Evolutionary conservation across 2,797 vertebrate species (phyloP), one percentile per base, ranked within the genome.

Genomic region (Dicrostonyx torquatus): DNA sequence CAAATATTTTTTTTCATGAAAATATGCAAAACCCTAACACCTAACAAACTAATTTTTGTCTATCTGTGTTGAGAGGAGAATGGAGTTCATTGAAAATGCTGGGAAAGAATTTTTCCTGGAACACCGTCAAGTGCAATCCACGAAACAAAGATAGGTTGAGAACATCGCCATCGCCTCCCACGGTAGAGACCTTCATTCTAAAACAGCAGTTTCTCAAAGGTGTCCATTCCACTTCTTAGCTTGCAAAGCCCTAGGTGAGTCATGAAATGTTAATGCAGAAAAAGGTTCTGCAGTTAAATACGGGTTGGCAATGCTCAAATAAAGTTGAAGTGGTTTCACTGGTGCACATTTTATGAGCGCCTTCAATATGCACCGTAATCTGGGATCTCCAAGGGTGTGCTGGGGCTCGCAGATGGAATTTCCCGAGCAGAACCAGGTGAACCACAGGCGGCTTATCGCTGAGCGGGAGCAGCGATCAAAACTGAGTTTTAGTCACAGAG

Each of bases 401-500:
- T 29, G 84, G 43, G 14, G n/a, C 0, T 2, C 45, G 6, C 45
- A 79, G 89, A 95, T 29, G 92, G 79, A 91, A 93, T 88, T 96
- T 93, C 87, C 82, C 82, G 48, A 88, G 92, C 87, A 96, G 76
- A 96, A 89, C 37, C 0, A 66, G 84, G 91, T 55, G 93, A 76
- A 86, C 95, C 87, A 45, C 85, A 34, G 43, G 89, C 45, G 80
- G 85, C 87, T 95, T 96, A 90, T 96, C 78, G 4, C 75, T 26
- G 72, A 86, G 48, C 7, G 8, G 0, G 9, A 73, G 89, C 29
- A 15, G 1, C 90, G 34, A 95, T 87, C 72, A 94, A 94, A 91
- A 53, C 76, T 0, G 4, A 73, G 37, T 87, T 91, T 64, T 83
- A 89, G 83, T 68, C 76, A 58, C 66, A 66, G 26, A 95, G 87